These are phyloP conservation scores for Casuarius casuarius DNA, from an alignment of 2,113 vertebrate species.

Conservation along the genomic window DNA sequence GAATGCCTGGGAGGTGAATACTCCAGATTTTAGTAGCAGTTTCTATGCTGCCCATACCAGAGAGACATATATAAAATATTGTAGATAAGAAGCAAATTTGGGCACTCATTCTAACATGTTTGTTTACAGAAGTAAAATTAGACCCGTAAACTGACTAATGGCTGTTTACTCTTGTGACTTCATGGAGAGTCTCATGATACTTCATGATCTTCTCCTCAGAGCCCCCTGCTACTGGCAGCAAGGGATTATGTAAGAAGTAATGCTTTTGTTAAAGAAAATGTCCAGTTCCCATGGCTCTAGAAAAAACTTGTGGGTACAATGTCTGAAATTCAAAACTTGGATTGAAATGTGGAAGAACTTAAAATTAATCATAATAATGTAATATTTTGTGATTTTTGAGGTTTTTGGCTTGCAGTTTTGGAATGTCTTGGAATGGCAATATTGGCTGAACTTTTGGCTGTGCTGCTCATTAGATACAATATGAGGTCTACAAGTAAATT, in stretches of 20 bases:
- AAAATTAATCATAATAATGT: neutral
- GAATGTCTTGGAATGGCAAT: neutral
- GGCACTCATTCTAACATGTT: neutral
- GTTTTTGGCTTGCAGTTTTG: neutral
- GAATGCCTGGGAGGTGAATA: neutral
- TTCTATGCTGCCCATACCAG: neutral
- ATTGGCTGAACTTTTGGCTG: neutral
- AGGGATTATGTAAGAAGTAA: neutral
- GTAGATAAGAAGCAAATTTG: neutral
- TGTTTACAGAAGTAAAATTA: neutral
- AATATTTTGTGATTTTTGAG: neutral
- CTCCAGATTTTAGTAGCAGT: neutral
- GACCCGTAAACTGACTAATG: neutral
- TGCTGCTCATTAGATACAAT: neutral
- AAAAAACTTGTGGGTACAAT: neutral
- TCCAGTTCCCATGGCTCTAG: neutral
- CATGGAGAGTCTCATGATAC: neutral
- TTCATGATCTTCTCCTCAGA: neutral
- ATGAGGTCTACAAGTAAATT: neutral
- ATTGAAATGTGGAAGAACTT: neutral
- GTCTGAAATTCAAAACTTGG: neutral
- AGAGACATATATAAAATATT: neutral
- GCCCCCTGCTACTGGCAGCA: neutral
- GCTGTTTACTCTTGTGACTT: neutral
- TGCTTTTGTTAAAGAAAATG: neutral